A percentile compares a stretch with the other conserved stretches of the same genome.
Conservation (phyloP, 2,888 invertebrate species). For the Schrankia costaestrigalis region DNA sequence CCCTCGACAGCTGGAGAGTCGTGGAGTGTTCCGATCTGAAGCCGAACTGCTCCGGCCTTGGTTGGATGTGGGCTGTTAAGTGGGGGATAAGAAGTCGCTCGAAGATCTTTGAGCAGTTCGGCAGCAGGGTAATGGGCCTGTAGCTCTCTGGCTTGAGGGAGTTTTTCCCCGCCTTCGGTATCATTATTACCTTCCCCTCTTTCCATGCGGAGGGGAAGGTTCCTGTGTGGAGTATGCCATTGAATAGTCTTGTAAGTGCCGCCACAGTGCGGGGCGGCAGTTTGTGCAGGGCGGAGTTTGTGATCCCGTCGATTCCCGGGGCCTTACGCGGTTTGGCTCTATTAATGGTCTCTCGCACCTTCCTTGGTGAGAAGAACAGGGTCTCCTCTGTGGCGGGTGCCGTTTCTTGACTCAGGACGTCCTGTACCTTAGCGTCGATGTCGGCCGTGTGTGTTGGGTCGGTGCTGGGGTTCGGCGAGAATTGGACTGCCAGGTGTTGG, state of each 20-base stretch:
- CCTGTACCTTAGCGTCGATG: not conserved
- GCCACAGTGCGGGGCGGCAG: not conserved
- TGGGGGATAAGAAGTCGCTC: conserved; percentile 15
- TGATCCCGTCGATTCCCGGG: not conserved
- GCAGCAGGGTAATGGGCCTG: conserved; percentile 14
- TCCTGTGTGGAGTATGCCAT: conserved; percentile 1
- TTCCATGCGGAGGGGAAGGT: conserved; percentile 2
- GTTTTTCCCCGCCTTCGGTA: conserved; percentile 28
- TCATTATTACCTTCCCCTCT: conserved; percentile 15
- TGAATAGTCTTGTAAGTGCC: not conserved
- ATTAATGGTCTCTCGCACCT: not conserved
- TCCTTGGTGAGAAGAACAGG: not conserved
- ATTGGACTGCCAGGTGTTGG: not conserved
- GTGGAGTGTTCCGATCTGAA: conserved; percentile 1
- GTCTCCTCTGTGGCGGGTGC: not conserved
- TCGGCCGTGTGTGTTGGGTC: not conserved
- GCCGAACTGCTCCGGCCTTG: conserved; percentile 4
- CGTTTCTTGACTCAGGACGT: not conserved
- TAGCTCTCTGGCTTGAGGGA: conserved; percentile 17
- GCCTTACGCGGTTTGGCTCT: not conserved
- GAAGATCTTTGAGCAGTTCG: conserved; percentile 21
- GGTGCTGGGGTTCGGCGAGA: not conserved
- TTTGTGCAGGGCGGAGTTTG: not conserved
- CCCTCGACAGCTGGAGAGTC: conserved; percentile 4
- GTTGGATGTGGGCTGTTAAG: conserved; percentile 3